Percentiles rank a stretch among this genome's conserved stretches.
Evolutionary conservation across 2,113 vertebrate genomes (phyloP).

Genomic region (Columba janthina): DNA sequence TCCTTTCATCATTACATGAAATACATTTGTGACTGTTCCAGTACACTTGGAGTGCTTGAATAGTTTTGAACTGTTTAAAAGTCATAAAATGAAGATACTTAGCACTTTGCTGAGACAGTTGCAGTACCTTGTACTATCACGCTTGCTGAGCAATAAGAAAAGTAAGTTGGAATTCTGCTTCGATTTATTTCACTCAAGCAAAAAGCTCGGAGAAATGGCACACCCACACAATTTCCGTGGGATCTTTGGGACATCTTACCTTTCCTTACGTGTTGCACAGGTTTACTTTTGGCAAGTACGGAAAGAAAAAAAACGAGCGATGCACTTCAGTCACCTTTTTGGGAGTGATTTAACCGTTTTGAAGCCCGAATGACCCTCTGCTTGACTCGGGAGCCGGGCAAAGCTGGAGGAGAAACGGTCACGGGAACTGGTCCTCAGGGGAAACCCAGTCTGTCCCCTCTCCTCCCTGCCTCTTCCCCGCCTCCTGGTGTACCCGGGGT

Average conservation of each 20-base stretch:
- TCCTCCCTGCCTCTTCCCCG: neutral
- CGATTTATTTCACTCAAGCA: neutral
- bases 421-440: neutral
- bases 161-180: neutral
- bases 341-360: neutral
- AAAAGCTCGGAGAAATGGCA: neutral
- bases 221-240: fast-evolving
- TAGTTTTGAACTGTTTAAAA: neutral
- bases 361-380: neutral
- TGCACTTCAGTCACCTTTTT: no score
- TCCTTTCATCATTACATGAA: neutral
- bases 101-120: neutral
- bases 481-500: neutral
- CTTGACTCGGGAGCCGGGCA: neutral
- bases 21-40: neutral
- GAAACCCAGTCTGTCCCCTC: neutral
- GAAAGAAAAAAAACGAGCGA: neutral
- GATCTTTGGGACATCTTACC: neutral
- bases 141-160: neutral
- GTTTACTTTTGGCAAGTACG: neutral
- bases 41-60: neutral
- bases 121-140: neutral
- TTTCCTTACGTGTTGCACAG: neutral
- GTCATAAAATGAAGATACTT: neutral
- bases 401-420: neutral